Evolutionary conservation across 1,140 invertebrate species (phyloP).

Genomic region (Zaprionus taronus): DNA sequence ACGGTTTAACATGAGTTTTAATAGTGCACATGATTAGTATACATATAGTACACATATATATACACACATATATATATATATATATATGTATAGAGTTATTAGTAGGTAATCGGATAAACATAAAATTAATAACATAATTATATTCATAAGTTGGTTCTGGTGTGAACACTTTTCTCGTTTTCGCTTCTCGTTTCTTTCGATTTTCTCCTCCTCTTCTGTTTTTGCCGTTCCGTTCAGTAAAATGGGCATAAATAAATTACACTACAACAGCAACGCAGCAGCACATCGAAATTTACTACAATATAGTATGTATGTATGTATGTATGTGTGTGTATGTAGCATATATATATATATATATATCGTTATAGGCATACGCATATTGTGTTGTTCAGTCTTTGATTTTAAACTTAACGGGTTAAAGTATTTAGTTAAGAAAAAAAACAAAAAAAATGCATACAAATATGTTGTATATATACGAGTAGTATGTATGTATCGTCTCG

Average conservation of each 20-base stretch:
- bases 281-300: slow-evolving; percentile 51
- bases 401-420: slow-evolving; percentile 74
- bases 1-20: slow-evolving; percentile 64
- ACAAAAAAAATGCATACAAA: slow-evolving; percentile 40
- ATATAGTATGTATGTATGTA: slow-evolving; percentile 12
- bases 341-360: slow-evolving; percentile 27
- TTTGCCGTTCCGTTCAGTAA: slow-evolving; percentile 14
- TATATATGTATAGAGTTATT: slow-evolving; percentile 46
- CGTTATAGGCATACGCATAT: slow-evolving; percentile 49
- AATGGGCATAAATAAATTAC: slow-evolving; percentile 66
- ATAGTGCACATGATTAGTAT: slow-evolving; percentile 75
- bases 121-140: slow-evolving; percentile 58
- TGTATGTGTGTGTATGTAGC: slow-evolving; percentile 22
- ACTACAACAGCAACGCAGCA: slow-evolving; percentile 56
- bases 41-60: slow-evolving; percentile 2
- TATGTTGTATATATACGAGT: slow-evolving; percentile 15
- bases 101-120: slow-evolving; percentile 64
- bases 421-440: slow-evolving; percentile 36
- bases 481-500: slow-evolving; percentile 6
- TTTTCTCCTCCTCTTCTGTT: slow-evolving; percentile 25
- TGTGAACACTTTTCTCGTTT: slow-evolving; percentile 27
- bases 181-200: slow-evolving; percentile 22
- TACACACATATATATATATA: neutral
- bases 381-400: slow-evolving; percentile 73
- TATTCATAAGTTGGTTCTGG: slow-evolving; percentile 32